These are phyloP conservation scores for Galbula dea DNA, from an alignment of 2,113 vertebrate species.

Conservation along the genomic window DNA sequence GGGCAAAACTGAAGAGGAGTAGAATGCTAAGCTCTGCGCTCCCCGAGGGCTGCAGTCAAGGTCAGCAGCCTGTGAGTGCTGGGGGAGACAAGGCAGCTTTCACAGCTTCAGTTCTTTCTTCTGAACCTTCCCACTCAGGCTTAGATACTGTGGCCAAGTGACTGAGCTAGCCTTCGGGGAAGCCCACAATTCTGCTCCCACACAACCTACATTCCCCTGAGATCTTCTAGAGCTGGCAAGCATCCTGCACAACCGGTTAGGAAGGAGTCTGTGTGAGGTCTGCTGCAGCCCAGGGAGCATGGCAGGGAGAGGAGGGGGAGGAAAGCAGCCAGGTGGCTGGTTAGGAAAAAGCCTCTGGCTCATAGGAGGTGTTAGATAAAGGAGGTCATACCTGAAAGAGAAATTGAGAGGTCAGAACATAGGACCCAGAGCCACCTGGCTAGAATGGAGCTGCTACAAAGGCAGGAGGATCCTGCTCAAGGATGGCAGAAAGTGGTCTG, in stretches of 20 bases:
- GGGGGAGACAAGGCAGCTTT: neutral
- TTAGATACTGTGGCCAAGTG: neutral
- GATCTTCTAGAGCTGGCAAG: conserved; percentile 19
- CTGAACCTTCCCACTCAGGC: neutral
- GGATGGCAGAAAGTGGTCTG: neutral
- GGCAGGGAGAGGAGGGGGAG: neutral
- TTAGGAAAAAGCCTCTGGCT: conserved; percentile 62
- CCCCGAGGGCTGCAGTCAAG: neutral
- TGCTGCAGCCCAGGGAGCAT: neutral
- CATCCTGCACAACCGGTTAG: neutral
- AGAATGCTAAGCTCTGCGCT: neutral
- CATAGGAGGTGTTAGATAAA: conserved; percentile 56
- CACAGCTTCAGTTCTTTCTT: neutral
- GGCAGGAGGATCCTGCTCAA: neutral
- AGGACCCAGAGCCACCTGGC: neutral
- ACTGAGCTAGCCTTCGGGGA: neutral
- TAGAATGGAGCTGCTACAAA: neutral
- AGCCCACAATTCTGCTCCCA: neutral
- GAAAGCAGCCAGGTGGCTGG: conserved; percentile 42
- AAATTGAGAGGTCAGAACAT: conserved; percentile 15
- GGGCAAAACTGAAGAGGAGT: neutral
- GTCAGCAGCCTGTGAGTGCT: neutral
- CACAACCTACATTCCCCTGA: conserved; percentile 16
- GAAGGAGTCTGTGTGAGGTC: conserved; percentile 8
- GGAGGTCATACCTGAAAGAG: conserved; percentile 65